Evolutionary conservation across 2,888 invertebrate genomes (phyloP), one percentile per base, ranked within the genome.

Genomic region (Erebia ligea): DNA sequence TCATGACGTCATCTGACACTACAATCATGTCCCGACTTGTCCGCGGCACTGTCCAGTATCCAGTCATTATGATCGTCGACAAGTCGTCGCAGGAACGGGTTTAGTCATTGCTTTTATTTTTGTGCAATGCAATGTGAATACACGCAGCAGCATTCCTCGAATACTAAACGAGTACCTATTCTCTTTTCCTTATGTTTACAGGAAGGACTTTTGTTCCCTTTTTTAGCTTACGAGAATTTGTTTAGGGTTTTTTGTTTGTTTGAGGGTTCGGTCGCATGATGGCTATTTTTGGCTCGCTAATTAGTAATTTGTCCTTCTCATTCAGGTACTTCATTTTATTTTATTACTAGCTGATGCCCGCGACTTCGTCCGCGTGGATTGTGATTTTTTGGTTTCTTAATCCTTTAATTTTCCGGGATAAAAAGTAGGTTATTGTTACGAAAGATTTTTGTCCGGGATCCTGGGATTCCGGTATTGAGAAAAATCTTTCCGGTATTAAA

Each of bases 161-260:
- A n/a, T 25, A 25, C 15, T 13, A 2, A 10, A 15, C 21, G n/a
- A 50, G n/a, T 15, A 25, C 25, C 6, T 19, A 42, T 42, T 42
- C 61, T 45, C 17, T 61, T 61, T 61, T 61, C 61, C 61, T 21
- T 17, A 45, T 61, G 61, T 45, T 13, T 61, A 61, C 42, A 45
- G 61, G 61, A 45, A 61, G 61, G 45, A 3, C n/a, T 19, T 57
- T 42, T 61, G 21, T 61, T 13, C 19, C 19, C 45, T 13, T 45
- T 45, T 59, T 61, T 19, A 8, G 5, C 61, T 13, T 45, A n/a
- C 19, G 5, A 42, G 45, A 25, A 19, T 11, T 19, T 45, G 19
- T 45, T 17, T 59, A 17, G n/a, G 13, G 19, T 0, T 15, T 48
- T 6, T 13, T 25, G 19, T 52, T 52, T 15, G 0, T 48, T 15